These are phyloP conservation scores for Dendronephthya gigantea DNA, from an alignment of 64 coral and sea anemone genomes.

Conservation along the genomic window DNA sequence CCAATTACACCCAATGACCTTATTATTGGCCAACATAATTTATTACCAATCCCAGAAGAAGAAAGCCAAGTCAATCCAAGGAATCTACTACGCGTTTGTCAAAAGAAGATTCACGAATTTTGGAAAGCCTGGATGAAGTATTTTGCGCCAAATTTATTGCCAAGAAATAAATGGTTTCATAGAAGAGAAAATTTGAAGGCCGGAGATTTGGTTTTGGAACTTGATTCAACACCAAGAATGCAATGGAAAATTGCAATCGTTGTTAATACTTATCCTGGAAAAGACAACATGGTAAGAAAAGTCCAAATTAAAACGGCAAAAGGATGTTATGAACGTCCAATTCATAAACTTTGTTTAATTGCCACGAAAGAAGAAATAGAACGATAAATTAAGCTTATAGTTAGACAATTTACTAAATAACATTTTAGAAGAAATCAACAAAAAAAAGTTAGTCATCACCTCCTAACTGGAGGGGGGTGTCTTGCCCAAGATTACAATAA, in stretches of 20 bases:
- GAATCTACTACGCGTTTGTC: background rate
- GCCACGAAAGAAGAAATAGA: background rate
- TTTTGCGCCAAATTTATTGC: background rate
- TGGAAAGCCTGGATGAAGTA: background rate
- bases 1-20: background rate
- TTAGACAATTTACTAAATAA: too few species aligned
- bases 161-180: background rate
- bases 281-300: background rate
- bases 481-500: too few species aligned
- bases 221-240: background rate
- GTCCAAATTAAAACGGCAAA: background rate
- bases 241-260: background rate
- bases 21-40: background rate
- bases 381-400: too few species aligned
- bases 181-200: background rate
- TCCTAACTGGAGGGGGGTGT: too few species aligned
- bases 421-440: too few species aligned
- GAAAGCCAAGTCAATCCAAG: background rate
- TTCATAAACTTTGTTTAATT: background rate
- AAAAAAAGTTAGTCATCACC: too few species aligned
- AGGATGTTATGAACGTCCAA: background rate
- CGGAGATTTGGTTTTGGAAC: background rate
- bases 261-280: background rate
- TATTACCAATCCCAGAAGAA: background rate
- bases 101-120: background rate